Conservation (phyloP, 2,797 vertebrate genomes). For the Pterois miles region DNA sequence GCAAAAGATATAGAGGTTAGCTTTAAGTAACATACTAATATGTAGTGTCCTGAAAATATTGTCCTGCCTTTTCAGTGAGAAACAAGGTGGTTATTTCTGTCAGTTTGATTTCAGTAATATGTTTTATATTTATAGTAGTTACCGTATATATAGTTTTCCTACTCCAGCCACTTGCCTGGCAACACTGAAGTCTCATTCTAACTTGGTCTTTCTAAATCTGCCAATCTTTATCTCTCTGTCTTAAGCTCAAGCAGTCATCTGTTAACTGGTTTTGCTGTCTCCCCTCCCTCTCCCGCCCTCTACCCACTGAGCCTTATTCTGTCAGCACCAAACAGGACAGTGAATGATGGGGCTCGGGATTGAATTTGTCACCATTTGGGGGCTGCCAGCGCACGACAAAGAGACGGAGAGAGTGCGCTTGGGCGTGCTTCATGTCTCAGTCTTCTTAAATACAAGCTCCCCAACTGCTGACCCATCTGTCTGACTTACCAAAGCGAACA, state of each 20-base stretch:
- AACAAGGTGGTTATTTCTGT: neutral
- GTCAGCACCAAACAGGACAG: conserved; percentile 66
- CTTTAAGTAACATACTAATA: neutral
- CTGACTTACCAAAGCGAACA: conserved; percentile 50
- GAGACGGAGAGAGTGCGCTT: conserved; percentile 4
- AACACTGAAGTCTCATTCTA: conserved; percentile 18
- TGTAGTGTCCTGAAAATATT: neutral
- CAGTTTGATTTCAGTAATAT: neutral
- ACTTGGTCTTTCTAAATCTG: neutral
- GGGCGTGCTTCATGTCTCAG: conserved; percentile 43
- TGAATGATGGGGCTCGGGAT: conserved; percentile 61
- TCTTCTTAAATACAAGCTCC: conserved; percentile 56
- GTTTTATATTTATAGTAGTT: neutral
- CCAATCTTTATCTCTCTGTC: conserved; percentile 6
- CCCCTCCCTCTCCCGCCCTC: conserved; percentile 4
- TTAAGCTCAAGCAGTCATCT: conserved; percentile 49
- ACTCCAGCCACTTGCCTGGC: neutral
- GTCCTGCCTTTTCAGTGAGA: neutral
- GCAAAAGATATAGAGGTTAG: neutral
- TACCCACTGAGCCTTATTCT: conserved; percentile 39
- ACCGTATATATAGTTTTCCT: neutral
- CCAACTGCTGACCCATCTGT: conserved; percentile 63
- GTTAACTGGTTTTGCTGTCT: conserved; percentile 40
- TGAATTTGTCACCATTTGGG: conserved; percentile 63
- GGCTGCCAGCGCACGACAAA: conserved; percentile 43